Evolutionary conservation across 2,797 vertebrate genomes (phyloP).

Genomic region (Micromesistius poutassou): DNA sequence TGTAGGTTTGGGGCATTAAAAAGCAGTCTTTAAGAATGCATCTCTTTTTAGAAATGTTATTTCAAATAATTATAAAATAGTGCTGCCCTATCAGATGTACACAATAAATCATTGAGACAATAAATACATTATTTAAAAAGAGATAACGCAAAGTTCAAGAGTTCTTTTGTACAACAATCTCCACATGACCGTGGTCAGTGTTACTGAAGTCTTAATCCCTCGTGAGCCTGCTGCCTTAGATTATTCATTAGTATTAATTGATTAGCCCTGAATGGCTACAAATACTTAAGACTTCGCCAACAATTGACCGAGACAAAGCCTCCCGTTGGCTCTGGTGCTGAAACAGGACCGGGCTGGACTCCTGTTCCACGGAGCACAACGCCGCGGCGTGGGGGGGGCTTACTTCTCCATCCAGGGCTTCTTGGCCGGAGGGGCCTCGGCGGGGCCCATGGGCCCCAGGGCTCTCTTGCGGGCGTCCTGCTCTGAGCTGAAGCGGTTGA

Average conservation of each 20-base stretch:
- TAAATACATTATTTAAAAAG: background rate
- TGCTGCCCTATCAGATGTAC: background rate
- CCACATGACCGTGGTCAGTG: background rate
- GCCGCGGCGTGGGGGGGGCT: slow-evolving; percentile 17
- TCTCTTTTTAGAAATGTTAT: no score
- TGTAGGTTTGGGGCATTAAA: no score
- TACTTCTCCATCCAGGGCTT: slow-evolving; percentile 96
- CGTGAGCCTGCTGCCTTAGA: background rate
- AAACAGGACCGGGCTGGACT: background rate
- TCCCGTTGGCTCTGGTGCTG: background rate
- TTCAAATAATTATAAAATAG: background rate
- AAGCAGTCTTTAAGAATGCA: no score
- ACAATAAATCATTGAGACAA: background rate
- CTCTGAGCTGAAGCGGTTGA: slow-evolving; percentile 81
- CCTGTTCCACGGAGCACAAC: background rate
- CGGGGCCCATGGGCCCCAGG: slow-evolving; percentile 54
- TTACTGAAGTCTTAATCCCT: no score
- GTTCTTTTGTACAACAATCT: no score
- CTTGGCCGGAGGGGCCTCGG: slow-evolving; percentile 82
- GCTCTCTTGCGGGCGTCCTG: slow-evolving; percentile 87
- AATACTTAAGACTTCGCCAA: background rate
- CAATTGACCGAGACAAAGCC: background rate
- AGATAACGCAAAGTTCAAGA: no score
- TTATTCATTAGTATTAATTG: no score
- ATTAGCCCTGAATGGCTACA: no score